These are phyloP conservation scores for Berghia stephanieae DNA, from an alignment of 1,140 invertebrate genomes.

Conservation along the genomic window DNA sequence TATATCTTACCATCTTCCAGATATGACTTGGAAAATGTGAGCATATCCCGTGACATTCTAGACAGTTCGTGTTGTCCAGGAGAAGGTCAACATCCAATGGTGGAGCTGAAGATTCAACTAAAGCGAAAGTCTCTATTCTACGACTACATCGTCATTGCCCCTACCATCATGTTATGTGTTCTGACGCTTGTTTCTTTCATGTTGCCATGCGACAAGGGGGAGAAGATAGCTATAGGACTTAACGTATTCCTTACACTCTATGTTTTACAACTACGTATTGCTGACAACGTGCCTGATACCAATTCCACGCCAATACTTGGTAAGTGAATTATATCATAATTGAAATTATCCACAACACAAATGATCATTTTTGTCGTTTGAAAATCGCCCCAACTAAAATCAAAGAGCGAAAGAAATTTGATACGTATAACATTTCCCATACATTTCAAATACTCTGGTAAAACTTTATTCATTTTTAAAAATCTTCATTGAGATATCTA, in stretches of 20 bases:
- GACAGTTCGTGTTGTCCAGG: conserved; percentile 54
- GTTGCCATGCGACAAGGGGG: conserved; percentile 62
- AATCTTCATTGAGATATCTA: no score
- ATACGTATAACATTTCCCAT: no score
- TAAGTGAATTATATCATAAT: conserved; percentile 37
- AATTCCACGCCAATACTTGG: conserved; percentile 64
- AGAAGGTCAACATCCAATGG: conserved; percentile 52
- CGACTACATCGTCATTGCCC: conserved; percentile 65
- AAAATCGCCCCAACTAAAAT: no score
- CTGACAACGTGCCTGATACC: conserved; percentile 66
- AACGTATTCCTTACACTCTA: conserved; percentile 65
- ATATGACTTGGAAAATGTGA: conserved; percentile 40
- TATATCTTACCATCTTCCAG: no score
- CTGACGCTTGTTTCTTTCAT: conserved; percentile 62
- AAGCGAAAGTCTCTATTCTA: conserved; percentile 62
- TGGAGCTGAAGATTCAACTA: conserved; percentile 49
- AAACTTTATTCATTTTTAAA: no score
- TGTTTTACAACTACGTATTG: conserved; percentile 63
- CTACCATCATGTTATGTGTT: conserved; percentile 63
- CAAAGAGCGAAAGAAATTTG: no score
- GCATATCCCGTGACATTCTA: conserved; percentile 30
- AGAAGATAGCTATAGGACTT: conserved; percentile 64
- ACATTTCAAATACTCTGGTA: no score
- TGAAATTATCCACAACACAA: background rate
- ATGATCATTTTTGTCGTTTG: background rate